Conservation (phyloP, 2,797 vertebrate genomes). For the Euthynnus affinis region DNA sequence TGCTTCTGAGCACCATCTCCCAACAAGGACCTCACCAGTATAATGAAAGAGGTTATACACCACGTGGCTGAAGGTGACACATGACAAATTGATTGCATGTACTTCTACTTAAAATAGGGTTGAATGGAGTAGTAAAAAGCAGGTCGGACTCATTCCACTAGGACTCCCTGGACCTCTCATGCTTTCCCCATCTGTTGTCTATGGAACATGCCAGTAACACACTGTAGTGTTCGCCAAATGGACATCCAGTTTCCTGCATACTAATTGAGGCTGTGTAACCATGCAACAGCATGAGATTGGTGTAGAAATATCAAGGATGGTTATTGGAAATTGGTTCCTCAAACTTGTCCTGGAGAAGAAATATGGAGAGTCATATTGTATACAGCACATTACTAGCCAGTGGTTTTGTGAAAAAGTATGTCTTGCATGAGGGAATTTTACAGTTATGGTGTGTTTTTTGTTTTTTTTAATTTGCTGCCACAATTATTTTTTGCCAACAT, state of each 20-base stretch:
- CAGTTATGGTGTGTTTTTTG: neutral
- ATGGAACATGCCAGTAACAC: constrained; percentile 38
- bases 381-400: neutral
- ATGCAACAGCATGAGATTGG: neutral
- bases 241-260: constrained; percentile 37
- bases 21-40: constrained; percentile 27
- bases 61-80: constrained; percentile 60
- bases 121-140: constrained; percentile 45
- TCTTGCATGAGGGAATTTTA: neutral
- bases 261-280: constrained; percentile 36
- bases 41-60: constrained; percentile 61
- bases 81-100: constrained; percentile 72
- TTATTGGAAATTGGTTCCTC: constrained; percentile 25
- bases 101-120: constrained; percentile 63
- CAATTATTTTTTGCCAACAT: neutral
- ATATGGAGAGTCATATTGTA: neutral
- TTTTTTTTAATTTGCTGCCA: constrained; percentile 10
- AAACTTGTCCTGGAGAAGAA: constrained; percentile 16
- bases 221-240: neutral
- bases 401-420: constrained; percentile 13
- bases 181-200: constrained; percentile 56
- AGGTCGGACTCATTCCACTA: constrained; percentile 44
- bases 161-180: constrained; percentile 29
- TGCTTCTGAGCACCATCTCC: constrained; percentile 27
- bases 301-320: neutral